A percentile compares a stretch with the other conserved stretches of the same genome.
phyloP scores from a whole-genome alignment of 1,140 invertebrate species.

The Apolygus lucorum region DNA sequence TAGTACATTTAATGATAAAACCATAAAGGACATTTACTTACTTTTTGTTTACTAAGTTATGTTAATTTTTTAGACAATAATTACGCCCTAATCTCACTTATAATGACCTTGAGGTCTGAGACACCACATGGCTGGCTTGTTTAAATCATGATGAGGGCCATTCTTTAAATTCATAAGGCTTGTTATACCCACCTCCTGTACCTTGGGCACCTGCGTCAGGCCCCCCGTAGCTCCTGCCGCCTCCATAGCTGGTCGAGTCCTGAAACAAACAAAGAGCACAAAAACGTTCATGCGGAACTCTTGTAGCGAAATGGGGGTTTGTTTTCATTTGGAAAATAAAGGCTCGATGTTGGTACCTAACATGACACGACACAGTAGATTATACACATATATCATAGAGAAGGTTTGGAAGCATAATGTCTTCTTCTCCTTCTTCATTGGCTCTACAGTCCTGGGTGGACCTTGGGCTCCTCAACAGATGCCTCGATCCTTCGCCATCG shows the following conservation, averaged over 20 bases:
- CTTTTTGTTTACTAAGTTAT: conserved; percentile 25
- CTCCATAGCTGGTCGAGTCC: conserved; percentile 41
- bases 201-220: conserved; percentile 40
- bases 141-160: conserved; percentile 50
- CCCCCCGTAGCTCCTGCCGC: conserved; percentile 36
- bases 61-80: conserved; percentile 28
- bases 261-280: conserved; percentile 23
- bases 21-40: conserved; percentile 30
- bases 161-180: conserved; percentile 52
- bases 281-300: not conserved
- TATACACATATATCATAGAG: no score
- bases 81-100: conserved; percentile 36
- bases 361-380: no score
- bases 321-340: not conserved
- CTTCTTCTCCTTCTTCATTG: no score
- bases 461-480: no score
- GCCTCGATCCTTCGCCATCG: no score
- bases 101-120: conserved; percentile 29
- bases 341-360: no score
- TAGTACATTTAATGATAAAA: conserved; percentile 30
- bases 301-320: not conserved
- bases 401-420: no score
- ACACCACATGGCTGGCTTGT: conserved; percentile 32
- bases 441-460: no score
- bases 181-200: conserved; percentile 49